Percentiles rank a stretch among this genome's conserved stretches.
Conservation (phyloP, 2,888 invertebrate species). For the Rhogogaster chlorosoma region DNA sequence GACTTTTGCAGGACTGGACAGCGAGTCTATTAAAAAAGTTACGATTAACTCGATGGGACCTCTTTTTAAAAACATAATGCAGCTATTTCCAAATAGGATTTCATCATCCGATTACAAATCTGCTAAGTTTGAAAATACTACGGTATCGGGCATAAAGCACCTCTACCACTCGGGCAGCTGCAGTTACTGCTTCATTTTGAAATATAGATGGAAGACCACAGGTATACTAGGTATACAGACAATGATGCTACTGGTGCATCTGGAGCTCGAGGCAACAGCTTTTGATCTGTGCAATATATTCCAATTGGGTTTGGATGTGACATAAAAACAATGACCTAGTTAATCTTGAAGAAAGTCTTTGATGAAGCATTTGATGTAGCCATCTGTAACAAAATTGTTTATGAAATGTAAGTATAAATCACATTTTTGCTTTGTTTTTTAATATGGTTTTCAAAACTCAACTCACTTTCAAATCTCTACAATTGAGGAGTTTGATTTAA, state of each 20-base stretch:
- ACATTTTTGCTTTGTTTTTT: too few species aligned
- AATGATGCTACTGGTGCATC: not conserved
- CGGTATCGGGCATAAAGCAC: not conserved
- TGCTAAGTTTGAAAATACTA: not conserved
- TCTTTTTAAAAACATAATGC: not conserved
- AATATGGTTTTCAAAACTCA: not conserved
- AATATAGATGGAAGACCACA: not conserved
- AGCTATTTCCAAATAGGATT: not conserved
- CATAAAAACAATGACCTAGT: not conserved
- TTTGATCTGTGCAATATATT: not conserved
- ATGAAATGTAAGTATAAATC: not conserved
- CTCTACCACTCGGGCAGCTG: not conserved
- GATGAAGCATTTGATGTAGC: too few species aligned
- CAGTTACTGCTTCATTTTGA: not conserved
- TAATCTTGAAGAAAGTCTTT: not conserved
- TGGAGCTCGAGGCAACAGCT: not conserved
- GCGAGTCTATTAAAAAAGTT: not conserved
- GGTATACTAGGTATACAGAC: too few species aligned
- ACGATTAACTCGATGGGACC: not conserved
- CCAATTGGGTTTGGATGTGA: not conserved
- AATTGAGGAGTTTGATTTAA: not conserved
- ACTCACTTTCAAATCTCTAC: not conserved
- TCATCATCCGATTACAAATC: not conserved
- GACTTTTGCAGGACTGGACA: not conserved
- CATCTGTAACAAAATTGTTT: not conserved